Conservation (phyloP, 2,113 vertebrate genomes). For the Psittacula cyanocephala region DNA sequence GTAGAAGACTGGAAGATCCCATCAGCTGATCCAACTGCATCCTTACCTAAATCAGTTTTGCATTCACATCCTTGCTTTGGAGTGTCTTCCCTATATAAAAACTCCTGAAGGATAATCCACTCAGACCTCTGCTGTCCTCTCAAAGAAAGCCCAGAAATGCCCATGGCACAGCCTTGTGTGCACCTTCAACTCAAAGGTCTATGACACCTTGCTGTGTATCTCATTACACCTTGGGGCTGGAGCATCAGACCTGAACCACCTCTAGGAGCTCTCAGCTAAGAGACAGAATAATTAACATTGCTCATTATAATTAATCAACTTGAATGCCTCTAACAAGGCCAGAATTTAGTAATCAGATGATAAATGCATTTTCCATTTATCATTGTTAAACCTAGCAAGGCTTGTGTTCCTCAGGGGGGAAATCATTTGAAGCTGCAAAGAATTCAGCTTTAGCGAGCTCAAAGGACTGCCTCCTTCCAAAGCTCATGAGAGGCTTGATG, state of each 20-base stretch:
- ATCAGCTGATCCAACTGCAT: background rate
- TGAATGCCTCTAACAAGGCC: background rate
- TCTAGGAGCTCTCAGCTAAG: background rate
- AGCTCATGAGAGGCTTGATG: background rate
- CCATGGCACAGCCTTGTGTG: background rate
- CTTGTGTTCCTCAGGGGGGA: background rate
- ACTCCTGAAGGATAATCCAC: background rate
- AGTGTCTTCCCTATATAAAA: background rate
- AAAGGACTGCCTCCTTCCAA: background rate
- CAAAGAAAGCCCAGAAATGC: background rate
- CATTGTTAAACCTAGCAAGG: background rate
- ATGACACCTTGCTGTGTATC: background rate
- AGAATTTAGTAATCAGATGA: background rate
- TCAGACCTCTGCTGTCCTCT: background rate
- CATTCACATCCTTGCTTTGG: background rate
- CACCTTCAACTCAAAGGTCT: background rate
- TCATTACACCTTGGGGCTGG: background rate
- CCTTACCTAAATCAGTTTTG: background rate
- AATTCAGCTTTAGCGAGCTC: background rate
- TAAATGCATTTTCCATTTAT: background rate
- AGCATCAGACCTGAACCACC: background rate
- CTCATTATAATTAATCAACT: background rate
- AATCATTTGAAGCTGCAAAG: background rate
- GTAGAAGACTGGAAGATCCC: background rate
- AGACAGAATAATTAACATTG: background rate